Conservation (phyloP, 2,888 invertebrate species). For the Rhagonycha lutea region DNA sequence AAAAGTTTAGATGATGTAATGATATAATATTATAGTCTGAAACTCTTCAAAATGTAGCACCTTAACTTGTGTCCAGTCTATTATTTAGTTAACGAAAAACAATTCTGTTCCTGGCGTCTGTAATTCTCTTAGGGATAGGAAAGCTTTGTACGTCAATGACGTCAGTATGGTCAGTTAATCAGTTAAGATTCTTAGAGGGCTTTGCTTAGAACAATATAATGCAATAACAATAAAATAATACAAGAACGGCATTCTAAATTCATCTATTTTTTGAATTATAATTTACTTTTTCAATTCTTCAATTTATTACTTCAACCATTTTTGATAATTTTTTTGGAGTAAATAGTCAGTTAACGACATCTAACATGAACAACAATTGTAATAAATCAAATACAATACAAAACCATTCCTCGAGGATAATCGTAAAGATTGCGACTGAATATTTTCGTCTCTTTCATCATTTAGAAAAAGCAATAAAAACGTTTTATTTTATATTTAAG, state of each 20-base stretch:
- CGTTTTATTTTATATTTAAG: neutral
- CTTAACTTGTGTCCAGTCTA: constrained; percentile 21
- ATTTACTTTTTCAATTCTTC: no score
- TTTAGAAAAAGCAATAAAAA: neutral
- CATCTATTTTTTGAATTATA: no score
- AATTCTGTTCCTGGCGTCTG: constrained; percentile 34
- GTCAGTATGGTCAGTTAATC: constrained; percentile 29
- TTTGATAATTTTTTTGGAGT: no score
- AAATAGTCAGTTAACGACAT: no score
- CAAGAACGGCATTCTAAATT: no score
- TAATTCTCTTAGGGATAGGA: constrained; percentile 34
- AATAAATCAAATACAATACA: neutral
- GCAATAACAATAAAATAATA: neutral
- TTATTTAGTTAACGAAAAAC: constrained; percentile 38
- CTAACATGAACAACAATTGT: neutral
- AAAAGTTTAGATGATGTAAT: neutral
- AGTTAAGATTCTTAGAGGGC: constrained; percentile 20
- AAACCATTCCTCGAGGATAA: neutral
- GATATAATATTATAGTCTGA: neutral
- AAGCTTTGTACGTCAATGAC: constrained; percentile 29
- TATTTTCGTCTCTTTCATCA: neutral
- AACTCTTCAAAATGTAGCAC: constrained; percentile 13
- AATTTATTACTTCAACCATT: no score
- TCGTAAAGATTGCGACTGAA: neutral
- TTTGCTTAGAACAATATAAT: neutral